phyloP scores from a whole-genome alignment of 2,113 vertebrate genomes.

The Pelecanoides urinatrix region DNA sequence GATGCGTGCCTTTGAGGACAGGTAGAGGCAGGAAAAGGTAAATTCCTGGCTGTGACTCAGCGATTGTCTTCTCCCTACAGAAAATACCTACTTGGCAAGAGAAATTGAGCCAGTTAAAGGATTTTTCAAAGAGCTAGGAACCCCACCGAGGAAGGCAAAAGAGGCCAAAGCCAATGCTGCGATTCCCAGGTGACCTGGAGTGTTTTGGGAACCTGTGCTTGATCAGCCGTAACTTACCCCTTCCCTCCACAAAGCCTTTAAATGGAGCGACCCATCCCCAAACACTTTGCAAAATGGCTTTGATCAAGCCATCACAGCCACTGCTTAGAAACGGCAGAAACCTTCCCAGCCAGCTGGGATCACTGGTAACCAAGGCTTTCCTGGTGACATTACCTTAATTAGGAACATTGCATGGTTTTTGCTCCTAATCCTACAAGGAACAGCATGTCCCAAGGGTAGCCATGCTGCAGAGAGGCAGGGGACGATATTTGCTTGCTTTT shows the following conservation, averaged over 20 bases:
- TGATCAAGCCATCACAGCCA: not conserved
- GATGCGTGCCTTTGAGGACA: not conserved
- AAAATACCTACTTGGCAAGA: not conserved
- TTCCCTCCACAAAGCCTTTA: not conserved
- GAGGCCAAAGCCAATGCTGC: not conserved
- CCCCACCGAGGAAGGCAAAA: not conserved
- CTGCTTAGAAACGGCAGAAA: not conserved
- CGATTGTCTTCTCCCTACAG: not conserved
- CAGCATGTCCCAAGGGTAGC: not conserved
- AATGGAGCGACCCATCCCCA: not conserved
- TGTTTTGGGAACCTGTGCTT: not conserved
- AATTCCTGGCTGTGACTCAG: not conserved
- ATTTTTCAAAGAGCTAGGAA: not conserved
- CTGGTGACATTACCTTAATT: conserved; percentile 24
- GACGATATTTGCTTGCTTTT: conserved; percentile 18
- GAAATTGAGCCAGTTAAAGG: not conserved
- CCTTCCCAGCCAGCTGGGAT: not conserved
- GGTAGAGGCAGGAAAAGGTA: not conserved
- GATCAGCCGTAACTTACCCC: not conserved
- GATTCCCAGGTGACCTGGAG: not conserved
- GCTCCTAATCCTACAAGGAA: not conserved
- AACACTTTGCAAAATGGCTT: not conserved
- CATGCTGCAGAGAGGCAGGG: not conserved
- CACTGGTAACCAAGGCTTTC: not conserved
- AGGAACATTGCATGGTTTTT: not conserved